These are phyloP conservation scores for Isichthys henryi DNA, from an alignment of 2,113 vertebrate genomes.

Conservation along the genomic window DNA sequence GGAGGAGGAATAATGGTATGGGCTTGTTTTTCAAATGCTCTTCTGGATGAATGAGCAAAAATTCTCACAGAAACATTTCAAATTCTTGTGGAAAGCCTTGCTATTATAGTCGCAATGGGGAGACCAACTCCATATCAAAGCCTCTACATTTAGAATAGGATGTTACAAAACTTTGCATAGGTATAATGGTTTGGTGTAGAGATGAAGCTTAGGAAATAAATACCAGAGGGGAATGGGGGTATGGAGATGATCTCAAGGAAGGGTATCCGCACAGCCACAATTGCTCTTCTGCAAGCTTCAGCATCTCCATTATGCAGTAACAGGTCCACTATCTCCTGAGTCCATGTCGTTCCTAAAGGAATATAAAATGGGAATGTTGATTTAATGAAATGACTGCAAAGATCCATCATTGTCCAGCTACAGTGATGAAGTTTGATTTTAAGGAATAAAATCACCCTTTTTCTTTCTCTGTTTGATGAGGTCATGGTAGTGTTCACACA, in stretches of 20 bases:
- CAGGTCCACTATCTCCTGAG: conserved; percentile 71
- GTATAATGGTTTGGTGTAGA: background rate
- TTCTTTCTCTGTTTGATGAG: too few species aligned
- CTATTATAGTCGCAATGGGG: background rate
- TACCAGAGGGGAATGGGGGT: conserved; percentile 59
- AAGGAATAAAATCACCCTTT: background rate
- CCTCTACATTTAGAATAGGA: background rate
- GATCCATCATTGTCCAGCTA: background rate
- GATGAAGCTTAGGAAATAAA: background rate
- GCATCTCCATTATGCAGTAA: conserved; percentile 58
- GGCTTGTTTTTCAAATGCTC: too few species aligned
- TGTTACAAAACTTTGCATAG: background rate
- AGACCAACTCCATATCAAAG: background rate
- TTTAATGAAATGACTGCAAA: background rate
- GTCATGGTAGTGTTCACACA: too few species aligned
- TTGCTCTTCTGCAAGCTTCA: conserved; percentile 55
- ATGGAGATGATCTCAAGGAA: conserved; percentile 60
- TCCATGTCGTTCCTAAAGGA: conserved; percentile 70
- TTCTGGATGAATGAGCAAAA: too few species aligned
- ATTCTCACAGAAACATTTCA: background rate
- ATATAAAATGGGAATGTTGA: background rate
- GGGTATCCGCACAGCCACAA: conserved; percentile 50
- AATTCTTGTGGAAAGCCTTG: background rate
- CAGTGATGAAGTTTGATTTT: background rate
- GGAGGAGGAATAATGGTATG: too few species aligned